Evolutionary conservation across 2,888 invertebrate genomes (phyloP).

Genomic region (Drosophila engyochracea): DNA sequence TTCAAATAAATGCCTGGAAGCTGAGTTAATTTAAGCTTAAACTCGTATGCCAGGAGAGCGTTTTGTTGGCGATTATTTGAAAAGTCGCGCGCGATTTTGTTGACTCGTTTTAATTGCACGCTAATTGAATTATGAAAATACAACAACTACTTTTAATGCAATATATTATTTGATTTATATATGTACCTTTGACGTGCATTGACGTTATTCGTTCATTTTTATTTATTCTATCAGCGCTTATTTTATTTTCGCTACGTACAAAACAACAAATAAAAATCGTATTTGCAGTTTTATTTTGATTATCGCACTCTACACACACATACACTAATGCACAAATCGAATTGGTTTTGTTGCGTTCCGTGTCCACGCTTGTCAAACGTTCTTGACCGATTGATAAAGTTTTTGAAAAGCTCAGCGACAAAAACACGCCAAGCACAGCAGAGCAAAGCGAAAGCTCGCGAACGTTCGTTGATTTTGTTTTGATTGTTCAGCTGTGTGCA

Average conservation of each 20-base stretch:
- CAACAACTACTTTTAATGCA: constrained; percentile 28
- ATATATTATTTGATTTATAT: constrained; percentile 20
- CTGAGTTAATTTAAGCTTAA: constrained; percentile 32
- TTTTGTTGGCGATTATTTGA: constrained; percentile 26
- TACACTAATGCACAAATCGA: constrained; percentile 32
- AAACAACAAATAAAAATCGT: constrained; percentile 21
- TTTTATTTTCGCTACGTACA: constrained; percentile 18
- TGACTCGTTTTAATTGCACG: constrained; percentile 42
- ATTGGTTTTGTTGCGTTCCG: constrained; percentile 31
- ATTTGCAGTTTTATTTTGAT: constrained; percentile 60
- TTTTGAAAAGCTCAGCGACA: constrained; percentile 77
- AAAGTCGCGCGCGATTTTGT: constrained; percentile 16
- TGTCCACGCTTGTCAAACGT: constrained; percentile 82
- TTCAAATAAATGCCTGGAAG: constrained; percentile 50
- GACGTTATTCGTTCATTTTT: constrained; percentile 8
- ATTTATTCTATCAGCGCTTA: constrained; percentile 31
- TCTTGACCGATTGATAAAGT: constrained; percentile 85
- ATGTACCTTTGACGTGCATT: constrained; percentile 29
- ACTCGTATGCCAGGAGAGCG: constrained; percentile 33
- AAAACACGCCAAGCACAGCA: constrained; percentile 53
- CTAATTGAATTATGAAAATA: constrained; percentile 54
- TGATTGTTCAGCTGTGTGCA: constrained; percentile 72
- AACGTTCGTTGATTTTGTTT: constrained; percentile 57
- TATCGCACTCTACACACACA: constrained; percentile 60
- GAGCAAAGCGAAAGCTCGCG: constrained; percentile 47